Conservation (phyloP, 2,888 invertebrate species). For the Microplitis deprimator region DNA sequence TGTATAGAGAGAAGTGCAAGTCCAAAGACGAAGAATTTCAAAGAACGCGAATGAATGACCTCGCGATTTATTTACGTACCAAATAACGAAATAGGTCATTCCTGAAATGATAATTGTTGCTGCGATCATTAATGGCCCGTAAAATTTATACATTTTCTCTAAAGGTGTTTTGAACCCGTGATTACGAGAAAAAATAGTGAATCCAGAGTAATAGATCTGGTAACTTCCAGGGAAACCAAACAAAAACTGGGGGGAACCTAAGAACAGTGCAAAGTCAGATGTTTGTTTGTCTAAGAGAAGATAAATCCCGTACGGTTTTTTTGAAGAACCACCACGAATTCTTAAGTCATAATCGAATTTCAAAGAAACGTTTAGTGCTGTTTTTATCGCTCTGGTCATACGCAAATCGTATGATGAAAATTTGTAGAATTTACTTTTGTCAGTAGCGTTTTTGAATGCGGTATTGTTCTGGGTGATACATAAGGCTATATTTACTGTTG, state of each 20-base stretch:
- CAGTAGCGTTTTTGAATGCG: background rate
- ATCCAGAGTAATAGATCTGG: background rate
- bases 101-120: background rate
- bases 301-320: too few species aligned
- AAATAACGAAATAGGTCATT: background rate
- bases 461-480: background rate
- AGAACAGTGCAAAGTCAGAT: too few species aligned
- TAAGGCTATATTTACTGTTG: background rate
- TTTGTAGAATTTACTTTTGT: background rate
- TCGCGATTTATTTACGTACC: background rate
- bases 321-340: too few species aligned
- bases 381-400: too few species aligned
- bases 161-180: background rate
- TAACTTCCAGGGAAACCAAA: background rate
- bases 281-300: too few species aligned
- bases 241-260: too few species aligned
- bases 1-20: background rate
- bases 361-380: too few species aligned
- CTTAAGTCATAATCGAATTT: too few species aligned
- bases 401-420: background rate
- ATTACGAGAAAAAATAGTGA: background rate
- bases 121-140: background rate
- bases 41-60: background rate
- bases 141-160: constrained; percentile 7
- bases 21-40: constrained; percentile 9